These are phyloP conservation scores for Drosophila nigrodunni DNA, from an alignment of 1,140 invertebrate genomes.

Conservation along the genomic window DNA sequence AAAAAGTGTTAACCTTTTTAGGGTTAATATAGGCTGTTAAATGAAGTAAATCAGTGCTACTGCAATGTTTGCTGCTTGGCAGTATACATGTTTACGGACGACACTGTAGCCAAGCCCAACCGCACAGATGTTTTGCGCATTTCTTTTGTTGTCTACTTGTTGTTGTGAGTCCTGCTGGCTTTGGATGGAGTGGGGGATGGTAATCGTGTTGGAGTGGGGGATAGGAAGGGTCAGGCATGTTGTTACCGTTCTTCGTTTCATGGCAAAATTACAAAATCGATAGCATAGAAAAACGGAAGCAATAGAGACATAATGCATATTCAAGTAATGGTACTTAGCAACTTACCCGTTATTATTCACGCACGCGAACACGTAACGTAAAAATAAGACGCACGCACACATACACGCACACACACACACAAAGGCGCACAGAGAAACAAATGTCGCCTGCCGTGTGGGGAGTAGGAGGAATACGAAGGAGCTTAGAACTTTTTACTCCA, in stretches of 20 bases:
- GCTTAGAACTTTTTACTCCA: conserved; percentile 84
- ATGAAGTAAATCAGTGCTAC: background rate
- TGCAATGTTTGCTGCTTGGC: background rate
- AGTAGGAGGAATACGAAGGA: background rate
- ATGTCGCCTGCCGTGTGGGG: conserved; percentile 43
- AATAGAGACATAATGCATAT: background rate
- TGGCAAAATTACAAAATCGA: conserved; percentile 62
- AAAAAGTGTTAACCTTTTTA: background rate
- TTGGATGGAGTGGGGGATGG: background rate
- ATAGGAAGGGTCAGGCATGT: background rate
- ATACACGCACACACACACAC: conserved; percentile 25
- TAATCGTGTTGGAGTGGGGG: too few species aligned
- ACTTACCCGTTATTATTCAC: conserved; percentile 51
- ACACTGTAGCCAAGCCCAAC: conserved; percentile 43
- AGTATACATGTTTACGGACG: background rate
- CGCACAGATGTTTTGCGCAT: conserved; percentile 61
- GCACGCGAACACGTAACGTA: background rate
- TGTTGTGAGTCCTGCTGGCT: conserved; percentile 23
- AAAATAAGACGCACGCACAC: conserved; percentile 21
- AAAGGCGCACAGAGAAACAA: conserved; percentile 9
- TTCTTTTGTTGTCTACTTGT: conserved; percentile 53
- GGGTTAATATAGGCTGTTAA: background rate
- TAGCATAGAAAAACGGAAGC: conserved; percentile 27
- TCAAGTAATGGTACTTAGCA: background rate
- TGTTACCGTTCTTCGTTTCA: conserved; percentile 36